Conservation (phyloP, 2,888 invertebrate genomes). For the Phengaris arion region DNA sequence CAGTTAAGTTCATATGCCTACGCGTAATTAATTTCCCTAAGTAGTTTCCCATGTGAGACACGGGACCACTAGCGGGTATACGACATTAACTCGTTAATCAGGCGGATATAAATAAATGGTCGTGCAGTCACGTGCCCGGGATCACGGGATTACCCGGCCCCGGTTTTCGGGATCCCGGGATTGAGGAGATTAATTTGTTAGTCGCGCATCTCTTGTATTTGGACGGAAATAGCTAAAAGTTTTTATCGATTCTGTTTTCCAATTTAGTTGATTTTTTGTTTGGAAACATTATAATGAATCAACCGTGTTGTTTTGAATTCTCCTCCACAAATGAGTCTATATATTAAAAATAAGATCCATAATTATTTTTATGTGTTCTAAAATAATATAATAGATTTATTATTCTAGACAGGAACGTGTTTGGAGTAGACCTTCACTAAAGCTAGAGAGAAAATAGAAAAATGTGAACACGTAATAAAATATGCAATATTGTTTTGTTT, state of each 20-base stretch:
- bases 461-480: not conserved
- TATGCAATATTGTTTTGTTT: too few relatives aligned
- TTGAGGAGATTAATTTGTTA: constrained; percentile 30
- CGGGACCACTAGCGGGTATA: not conserved
- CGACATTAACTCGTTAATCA: constrained; percentile 26
- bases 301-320: constrained; percentile 12
- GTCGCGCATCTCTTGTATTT: not conserved
- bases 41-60: constrained; percentile 3
- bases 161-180: constrained; percentile 35
- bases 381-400: not conserved
- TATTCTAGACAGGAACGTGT: not conserved
- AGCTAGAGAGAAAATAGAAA: not conserved
- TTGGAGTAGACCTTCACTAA: not conserved
- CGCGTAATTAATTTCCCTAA: not conserved
- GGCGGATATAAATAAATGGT: constrained; percentile 38
- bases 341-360: constrained; percentile 2
- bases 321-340: constrained; percentile 6
- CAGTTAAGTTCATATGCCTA: not conserved
- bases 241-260: not conserved
- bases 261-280: not conserved
- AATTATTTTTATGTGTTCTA: not conserved
- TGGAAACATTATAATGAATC: not conserved
- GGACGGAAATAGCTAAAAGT: not conserved
- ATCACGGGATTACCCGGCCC: constrained; percentile 45
- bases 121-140: constrained; percentile 43